Base-by-base conservation (phyloP, 2,888 invertebrate genomes). In the Sesia bembeciformis region DNA sequence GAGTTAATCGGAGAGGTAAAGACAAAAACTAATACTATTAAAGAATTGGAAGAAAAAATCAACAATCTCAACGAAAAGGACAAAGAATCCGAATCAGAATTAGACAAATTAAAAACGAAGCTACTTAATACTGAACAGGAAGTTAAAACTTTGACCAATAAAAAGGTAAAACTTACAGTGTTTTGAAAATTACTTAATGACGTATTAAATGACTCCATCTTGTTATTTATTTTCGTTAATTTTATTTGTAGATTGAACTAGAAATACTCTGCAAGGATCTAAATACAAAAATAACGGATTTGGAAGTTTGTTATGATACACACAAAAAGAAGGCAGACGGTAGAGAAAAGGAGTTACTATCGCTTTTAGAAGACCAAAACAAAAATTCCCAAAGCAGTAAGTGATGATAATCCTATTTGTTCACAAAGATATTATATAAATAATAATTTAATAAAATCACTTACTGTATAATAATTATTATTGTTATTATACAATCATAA, bases 281-380 rank as follows among this genome's bases (percentile, higher is more conserved):
- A 53, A 65, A 62, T 23, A 80, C 72, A 4, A 81, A 79, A 62
- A 57, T 88, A 41, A 87, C 81, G 6, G 91, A 90, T 59, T 77
- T 73, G 62, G 91, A 92, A 66, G 91, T 90, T 54, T 86, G 88
- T 65, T 90, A 85, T 61, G 88, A 92, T 57, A 86, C 84, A 38
- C 74, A 90, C 4, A 84, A 89, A 68, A 78, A 74, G 4, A 91
- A 91, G 64, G 75, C 88, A 4, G 90, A 88, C 65, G 76, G 68
- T 1, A 81, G 93, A 53, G 92, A 92, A 74, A 76, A 78, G 40
- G 92, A 93, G 65, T 67, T 92, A 4, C 61, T 92, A 0, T 83
- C 84, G 2, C 70, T 81, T 0, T 63, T 92, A 40, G 76, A 83
- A 39, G 91, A 91, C 60, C 64, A 73, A 38, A 70, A 23, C 23